These are phyloP conservation scores for Malurus alboscapulatus DNA, from an alignment of 2,113 vertebrate genomes.

Conservation along the genomic window DNA sequence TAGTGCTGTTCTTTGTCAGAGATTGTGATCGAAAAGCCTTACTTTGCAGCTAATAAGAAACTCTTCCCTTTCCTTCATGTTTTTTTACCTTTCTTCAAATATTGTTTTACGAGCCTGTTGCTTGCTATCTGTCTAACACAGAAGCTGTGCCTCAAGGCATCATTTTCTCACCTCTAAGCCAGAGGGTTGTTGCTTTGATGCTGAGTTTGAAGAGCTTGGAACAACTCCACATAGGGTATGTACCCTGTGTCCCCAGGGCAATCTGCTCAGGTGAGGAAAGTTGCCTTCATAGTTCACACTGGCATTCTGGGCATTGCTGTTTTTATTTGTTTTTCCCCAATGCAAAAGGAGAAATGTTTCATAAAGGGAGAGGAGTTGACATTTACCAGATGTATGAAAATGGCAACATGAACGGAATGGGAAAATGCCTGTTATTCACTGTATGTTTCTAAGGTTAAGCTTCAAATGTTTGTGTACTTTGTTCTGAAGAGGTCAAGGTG, in stretches of 20 bases:
- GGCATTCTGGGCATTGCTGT: background rate
- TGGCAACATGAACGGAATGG: background rate
- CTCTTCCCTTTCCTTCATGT: conserved; percentile 3
- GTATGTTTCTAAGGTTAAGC: background rate
- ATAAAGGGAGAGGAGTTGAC: background rate
- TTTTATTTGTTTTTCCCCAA: background rate
- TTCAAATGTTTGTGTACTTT: background rate
- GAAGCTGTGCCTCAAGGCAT: conserved; percentile 42
- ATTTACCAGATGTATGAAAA: background rate
- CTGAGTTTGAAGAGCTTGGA: conserved; percentile 49
- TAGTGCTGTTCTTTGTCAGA: conserved; percentile 61
- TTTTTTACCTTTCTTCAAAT: conserved; percentile 53
- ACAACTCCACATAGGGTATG: background rate
- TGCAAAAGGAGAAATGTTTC: background rate
- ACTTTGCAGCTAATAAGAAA: conserved; percentile 44
- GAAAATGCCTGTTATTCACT: background rate
- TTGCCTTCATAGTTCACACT: background rate
- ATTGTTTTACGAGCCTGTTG: conserved; percentile 49
- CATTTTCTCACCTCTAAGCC: conserved; percentile 57
- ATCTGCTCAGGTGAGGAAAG: background rate
- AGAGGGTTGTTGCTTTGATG: conserved; percentile 51
- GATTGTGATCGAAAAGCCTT: conserved; percentile 38
- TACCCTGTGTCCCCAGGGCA: background rate
- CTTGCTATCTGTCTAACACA: conserved; percentile 39
- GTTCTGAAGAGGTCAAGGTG: background rate